Base-by-base conservation (phyloP, 2,888 invertebrate genomes). In the Kuschelorhynchus macadamiae region DNA sequence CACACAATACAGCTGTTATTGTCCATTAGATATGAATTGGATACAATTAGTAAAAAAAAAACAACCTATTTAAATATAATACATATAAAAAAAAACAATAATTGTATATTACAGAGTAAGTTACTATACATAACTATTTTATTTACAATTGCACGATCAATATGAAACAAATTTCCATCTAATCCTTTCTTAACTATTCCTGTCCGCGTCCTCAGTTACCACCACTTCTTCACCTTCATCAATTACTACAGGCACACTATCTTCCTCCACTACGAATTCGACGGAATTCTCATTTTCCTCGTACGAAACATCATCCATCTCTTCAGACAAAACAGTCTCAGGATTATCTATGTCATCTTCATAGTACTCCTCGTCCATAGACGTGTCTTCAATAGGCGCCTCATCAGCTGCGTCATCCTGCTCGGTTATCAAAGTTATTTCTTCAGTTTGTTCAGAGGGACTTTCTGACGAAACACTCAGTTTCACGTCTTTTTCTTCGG, bases 281-380 rank as follows among this genome's bases (percentile, higher is more conserved):
- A 30, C 7, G 14, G 20, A 9, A 16, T 25, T 20, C 20, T 20
- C 21, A 1, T 0, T 20, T 17, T 21, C 39, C 7, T 20, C 52
- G 2, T 5, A 2, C 21, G 16, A 17, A 9, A 0, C 4, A 50
- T 16, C n/a, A n/a, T 14, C 47, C 16, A 30, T n/a, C 16, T 25
- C 46, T n/a, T 47, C 46, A 21, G 12, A 7, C 1, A 25, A 21
- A 47, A 44, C 41, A 9, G 21, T n/a, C 14, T 32, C 56, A 8
- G 44, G 44, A 56, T 56, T 32, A 16, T 56, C 44, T 0, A 18
- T 18, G 16, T 56, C 56, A 39, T 53, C 53, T 1, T 25, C 39
- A 2, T 39, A n/a, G 1, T 39, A 32, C 5, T 21, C 18, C 32
- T 17, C 56, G n/a, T 56, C 39, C 0, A 14, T 21, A 14, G 55